Conservation (phyloP, 2,797 vertebrate species). For the Hydrophis major region DNA sequence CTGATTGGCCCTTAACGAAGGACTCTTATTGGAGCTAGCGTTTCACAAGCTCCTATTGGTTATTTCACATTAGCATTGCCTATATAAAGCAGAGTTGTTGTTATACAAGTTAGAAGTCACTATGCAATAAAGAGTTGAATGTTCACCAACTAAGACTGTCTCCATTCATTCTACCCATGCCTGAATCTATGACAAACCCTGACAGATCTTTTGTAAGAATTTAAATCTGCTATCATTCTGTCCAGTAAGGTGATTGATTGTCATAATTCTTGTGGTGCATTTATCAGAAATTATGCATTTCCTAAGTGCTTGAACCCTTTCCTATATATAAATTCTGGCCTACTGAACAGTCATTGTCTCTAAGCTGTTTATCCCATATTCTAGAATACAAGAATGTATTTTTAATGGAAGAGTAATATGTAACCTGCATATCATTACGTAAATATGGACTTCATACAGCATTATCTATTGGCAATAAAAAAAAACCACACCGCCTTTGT, state of each 20-base stretch:
- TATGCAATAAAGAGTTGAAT: too few relatives aligned
- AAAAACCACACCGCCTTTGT: background rate
- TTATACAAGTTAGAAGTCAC: too few relatives aligned
- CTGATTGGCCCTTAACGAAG: too few relatives aligned
- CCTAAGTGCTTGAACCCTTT: background rate
- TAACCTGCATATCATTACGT: background rate
- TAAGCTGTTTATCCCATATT: background rate
- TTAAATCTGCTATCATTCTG: background rate
- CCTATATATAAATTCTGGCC: too few relatives aligned
- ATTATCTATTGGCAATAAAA: conserved; percentile 28
- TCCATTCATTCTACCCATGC: too few relatives aligned
- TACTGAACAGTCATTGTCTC: background rate
- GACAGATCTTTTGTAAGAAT: background rate
- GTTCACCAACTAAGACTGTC: too few relatives aligned
- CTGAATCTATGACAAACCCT: too few relatives aligned
- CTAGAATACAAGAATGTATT: background rate
- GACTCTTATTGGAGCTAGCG: too few relatives aligned
- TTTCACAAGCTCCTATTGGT: too few relatives aligned
- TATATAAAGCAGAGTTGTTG: too few relatives aligned
- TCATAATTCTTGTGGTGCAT: background rate
- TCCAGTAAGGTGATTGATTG: background rate
- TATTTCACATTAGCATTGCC: too few relatives aligned
- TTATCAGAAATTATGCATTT: background rate
- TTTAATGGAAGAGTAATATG: background rate
- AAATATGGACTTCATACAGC: background rate